These are phyloP conservation scores for Zaprionus ornatus DNA, from an alignment of 1,140 invertebrate species.

Conservation along the genomic window DNA sequence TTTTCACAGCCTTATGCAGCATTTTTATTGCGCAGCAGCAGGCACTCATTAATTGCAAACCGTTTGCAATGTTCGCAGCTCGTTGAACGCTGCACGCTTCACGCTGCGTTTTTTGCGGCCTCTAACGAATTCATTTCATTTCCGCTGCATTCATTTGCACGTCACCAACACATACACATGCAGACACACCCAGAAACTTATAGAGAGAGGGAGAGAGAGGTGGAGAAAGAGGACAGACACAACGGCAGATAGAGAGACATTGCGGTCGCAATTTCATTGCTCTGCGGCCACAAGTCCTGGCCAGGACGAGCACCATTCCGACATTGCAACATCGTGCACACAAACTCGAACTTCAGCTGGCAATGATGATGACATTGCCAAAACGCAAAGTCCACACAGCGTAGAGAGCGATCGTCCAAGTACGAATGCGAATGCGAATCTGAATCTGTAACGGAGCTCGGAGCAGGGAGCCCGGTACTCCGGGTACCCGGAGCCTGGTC, in stretches of 20 bases:
- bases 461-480: background rate
- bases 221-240: conserved; percentile 23
- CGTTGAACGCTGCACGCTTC: conserved; percentile 63
- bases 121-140: conserved; percentile 80
- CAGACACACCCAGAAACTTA: conserved; percentile 10
- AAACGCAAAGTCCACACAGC: conserved; percentile 71
- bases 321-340: conserved; percentile 57
- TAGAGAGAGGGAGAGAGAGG: background rate
- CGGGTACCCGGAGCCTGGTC: conserved; percentile 20
- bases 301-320: conserved; percentile 47
- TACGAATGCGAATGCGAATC: conserved; percentile 28
- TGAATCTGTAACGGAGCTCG: conserved; percentile 36
- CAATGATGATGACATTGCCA: conserved; percentile 75
- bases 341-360: conserved; percentile 58
- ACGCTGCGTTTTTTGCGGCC: conserved; percentile 67
- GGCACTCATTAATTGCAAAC: conserved; percentile 76
- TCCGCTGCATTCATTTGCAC: conserved; percentile 80
- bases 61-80: conserved; percentile 78
- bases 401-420: conserved; percentile 25
- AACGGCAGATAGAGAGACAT: conserved; percentile 41
- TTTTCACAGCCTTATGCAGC: conserved; percentile 56
- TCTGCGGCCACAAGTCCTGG: conserved; percentile 70
- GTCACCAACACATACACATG: conserved; percentile 40
- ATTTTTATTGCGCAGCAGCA: conserved; percentile 45
- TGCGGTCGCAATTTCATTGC: conserved; percentile 77